Evolutionary conservation across 2,888 invertebrate genomes (phyloP).

Genomic region (Orthosia gothica): DNA sequence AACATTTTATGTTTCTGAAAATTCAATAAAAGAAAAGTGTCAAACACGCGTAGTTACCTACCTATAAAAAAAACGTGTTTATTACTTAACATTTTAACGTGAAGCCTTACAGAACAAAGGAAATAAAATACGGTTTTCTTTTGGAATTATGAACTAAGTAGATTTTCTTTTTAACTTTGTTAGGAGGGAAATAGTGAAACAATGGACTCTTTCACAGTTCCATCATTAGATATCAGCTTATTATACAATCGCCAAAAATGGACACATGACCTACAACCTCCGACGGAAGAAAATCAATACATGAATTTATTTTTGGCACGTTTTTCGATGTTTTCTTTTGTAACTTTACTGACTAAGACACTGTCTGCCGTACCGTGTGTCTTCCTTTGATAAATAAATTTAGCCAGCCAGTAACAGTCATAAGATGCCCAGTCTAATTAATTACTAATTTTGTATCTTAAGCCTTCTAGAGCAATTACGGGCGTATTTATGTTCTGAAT

Average conservation of each 20-base stretch:
- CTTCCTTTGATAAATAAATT: too few species aligned
- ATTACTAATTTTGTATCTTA: background rate
- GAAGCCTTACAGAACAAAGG: constrained; percentile 72
- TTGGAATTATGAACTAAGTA: constrained; percentile 77
- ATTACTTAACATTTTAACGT: constrained; percentile 47
- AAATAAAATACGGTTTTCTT: constrained; percentile 66
- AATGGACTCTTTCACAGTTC: constrained; percentile 18
- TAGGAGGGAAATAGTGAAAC: constrained; percentile 41
- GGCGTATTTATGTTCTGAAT: too few species aligned
- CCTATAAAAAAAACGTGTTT: constrained; percentile 25
- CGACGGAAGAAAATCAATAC: background rate
- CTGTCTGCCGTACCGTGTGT: background rate
- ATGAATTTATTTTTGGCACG: background rate
- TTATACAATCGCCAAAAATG: background rate
- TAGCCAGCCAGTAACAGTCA: too few species aligned
- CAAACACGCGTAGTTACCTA: constrained; percentile 22
- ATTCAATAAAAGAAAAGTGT: constrained; percentile 29
- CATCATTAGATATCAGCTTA: constrained; percentile 19
- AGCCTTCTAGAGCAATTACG: background rate
- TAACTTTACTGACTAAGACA: background rate
- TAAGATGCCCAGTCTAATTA: too few species aligned
- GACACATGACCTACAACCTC: background rate
- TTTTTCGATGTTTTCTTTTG: background rate
- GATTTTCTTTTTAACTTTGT: constrained; percentile 71
- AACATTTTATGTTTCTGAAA: constrained; percentile 15